Base-by-base conservation (phyloP, 2,113 vertebrate genomes). In the Rhegmatorhina hoffmannsi region DNA sequence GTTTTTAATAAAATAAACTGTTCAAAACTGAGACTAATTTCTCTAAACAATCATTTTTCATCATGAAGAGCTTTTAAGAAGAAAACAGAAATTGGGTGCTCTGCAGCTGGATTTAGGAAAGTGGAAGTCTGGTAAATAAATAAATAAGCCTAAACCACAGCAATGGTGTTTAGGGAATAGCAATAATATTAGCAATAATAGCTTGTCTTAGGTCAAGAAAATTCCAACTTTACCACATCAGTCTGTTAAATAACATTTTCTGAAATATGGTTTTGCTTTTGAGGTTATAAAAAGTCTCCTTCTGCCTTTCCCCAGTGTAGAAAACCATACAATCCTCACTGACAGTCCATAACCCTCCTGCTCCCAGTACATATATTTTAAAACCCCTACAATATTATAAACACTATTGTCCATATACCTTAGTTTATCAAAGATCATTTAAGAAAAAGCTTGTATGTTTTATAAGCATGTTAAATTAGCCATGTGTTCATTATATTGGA, bases 241-340 rank as follows among this genome's bases (percentile, higher is more conserved):
- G 72, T 93, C 94, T 95, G 90, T 98, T 98, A 98, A 98, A 93
- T 98, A 98, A 98, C 87, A 88, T 80, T 97, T 91, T 97, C 77
- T 97, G 97, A 96, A 90, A 84, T 47, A 53, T 21, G 9, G 2
- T 76, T 88, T 94, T 91, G 43, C 53, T 84, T 88, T 73, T 67
- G 56, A 84, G 33, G 36, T 44, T 82, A 21, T 40, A 44, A 70
- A 87, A 76, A 84, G 43, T 50, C 60, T 73, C 25, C 7, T 82
- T 1, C 53, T 80, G 14, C 67, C 29, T 86, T 87, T 20, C 18
- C 13, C 9, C 11, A 15, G 21, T 60, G 28, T 7, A 59, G 50
- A 38, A 92, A 77, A 26, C 62, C 9, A 7, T 60, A 50, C 24
- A 20, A 59, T 50, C 60, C 18, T 81, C 34, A 29, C 17, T 58